Base-by-base conservation (phyloP, 2,888 invertebrate species). In the Nomada fabriciana region DNA sequence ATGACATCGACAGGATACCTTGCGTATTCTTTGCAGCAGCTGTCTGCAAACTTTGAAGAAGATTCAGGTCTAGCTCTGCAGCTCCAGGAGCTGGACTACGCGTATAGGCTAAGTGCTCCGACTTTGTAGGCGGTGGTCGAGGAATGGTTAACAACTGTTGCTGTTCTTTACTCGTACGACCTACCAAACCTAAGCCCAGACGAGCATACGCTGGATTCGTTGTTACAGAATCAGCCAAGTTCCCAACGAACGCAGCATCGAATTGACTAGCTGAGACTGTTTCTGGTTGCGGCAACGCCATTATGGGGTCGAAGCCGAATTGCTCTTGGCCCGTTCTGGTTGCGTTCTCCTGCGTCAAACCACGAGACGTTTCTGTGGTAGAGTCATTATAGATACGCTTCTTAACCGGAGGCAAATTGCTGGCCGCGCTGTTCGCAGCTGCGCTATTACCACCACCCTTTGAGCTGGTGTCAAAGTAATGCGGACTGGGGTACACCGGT, bases 331-430 rank as follows among this genome's bases (percentile, higher is more conserved):
- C 79, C 2, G 88, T 7, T 13, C 90, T 88, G 11, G 89, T 42
- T 0, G 88, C 13, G 4, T 80, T 71, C 10, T 92, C 92, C 43
- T 92, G 92, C 2, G 89, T 53, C 13, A 90, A 77, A 20, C 85
- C 86, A 0, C 91, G 85, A 4, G 90, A 68, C 4, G 86, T 43
- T 4, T 85, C 82, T 20, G 77, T 63, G 3, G 89, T 50, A 0
- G 91, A 88, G 55, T 93, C 94, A 72, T 90, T 93, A 83, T 93
- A 93, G 73, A 90, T 90, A 1, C 94, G 91, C 70, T 94, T 94
- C 70, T 94, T 93, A 0, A 91, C 92, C 4, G 94, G 92, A 2
- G 92, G 87, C 11, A 93, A 82, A 73, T 87, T 91, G 59, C 91
- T 87, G 2, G 85, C 69, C 0, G 90, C 76, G 2, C 83, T 81